Conservation (phyloP, 2,888 invertebrate genomes). For the Xanthia icteritia region DNA sequence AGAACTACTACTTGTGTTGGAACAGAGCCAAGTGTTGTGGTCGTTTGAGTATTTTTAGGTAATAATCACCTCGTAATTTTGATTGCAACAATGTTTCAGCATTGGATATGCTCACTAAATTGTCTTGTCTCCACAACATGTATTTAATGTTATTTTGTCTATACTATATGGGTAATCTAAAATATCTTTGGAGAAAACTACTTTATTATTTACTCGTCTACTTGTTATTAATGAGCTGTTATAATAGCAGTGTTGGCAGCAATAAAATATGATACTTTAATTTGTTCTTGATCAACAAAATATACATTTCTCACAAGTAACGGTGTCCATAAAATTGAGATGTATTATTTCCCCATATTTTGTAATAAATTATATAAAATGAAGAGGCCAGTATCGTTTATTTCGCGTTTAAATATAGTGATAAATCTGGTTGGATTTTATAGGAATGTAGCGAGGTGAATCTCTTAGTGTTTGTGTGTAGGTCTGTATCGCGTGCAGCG, state of each 20-base stretch:
- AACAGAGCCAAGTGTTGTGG: conserved; percentile 73
- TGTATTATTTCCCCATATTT: conserved; percentile 29
- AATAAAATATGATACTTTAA: conserved; percentile 54
- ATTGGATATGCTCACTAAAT: conserved; percentile 40
- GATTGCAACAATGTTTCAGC: conserved; percentile 72
- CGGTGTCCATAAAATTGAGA: conserved; percentile 38
- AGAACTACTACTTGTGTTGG: conserved; percentile 70
- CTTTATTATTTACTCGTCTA: conserved; percentile 41
- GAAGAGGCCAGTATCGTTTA: conserved; percentile 4
- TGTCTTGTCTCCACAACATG: conserved; percentile 44
- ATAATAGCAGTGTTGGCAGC: conserved; percentile 42
- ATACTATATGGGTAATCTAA: conserved; percentile 11
- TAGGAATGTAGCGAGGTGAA: conserved; percentile 41
- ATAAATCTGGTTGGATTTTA: conserved; percentile 29
- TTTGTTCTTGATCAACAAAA: conserved; percentile 49
- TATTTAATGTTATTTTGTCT: conserved; percentile 44
- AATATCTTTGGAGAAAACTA: conserved; percentile 24
- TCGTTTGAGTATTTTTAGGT: conserved; percentile 79
- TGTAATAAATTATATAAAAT: conserved; percentile 24
- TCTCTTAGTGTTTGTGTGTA: conserved; percentile 50
- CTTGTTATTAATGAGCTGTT: conserved; percentile 42
- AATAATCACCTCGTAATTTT: conserved; percentile 76
- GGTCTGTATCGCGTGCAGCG: conserved; percentile 48
- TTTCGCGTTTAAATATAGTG: conserved; percentile 17
- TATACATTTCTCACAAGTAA: conserved; percentile 44